Evolutionary conservation across 2,888 invertebrate genomes (phyloP).

Genomic region (Apamea monoglypha): DNA sequence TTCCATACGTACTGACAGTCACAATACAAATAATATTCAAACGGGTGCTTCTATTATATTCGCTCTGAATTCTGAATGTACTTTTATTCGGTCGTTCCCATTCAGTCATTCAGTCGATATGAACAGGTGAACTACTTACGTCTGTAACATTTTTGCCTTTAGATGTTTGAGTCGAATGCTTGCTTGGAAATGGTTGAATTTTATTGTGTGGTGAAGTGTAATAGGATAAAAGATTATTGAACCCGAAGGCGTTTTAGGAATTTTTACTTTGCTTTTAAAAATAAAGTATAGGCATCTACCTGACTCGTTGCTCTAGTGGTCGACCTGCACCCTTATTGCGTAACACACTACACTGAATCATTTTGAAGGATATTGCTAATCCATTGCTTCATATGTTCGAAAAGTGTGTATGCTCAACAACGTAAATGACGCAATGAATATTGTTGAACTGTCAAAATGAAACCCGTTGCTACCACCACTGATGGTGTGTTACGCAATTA

Average conservation of each 20-base stretch:
- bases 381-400: no score
- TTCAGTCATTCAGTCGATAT: slow-evolving; percentile 34
- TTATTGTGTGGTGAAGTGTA: not conserved
- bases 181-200: not conserved
- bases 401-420: no score
- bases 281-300: not conserved
- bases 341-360: no score
- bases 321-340: no score
- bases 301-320: no score
- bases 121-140: slow-evolving; percentile 37
- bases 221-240: not conserved
- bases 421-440: no score
- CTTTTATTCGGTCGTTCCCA: slow-evolving; percentile 31
- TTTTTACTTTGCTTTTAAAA: not conserved
- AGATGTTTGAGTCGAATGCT: slow-evolving; percentile 9
- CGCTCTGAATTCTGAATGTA: slow-evolving; percentile 39
- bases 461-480: no score
- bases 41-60: slow-evolving; percentile 54
- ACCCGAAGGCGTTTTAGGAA: not conserved
- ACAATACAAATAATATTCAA: slow-evolving; percentile 62
- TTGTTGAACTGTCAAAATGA: no score
- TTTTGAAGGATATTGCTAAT: no score
- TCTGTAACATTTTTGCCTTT: slow-evolving; percentile 29
- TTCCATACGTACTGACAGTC: slow-evolving; percentile 32
- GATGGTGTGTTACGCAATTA: no score